These are phyloP conservation scores for Muscicapa striata DNA, from an alignment of 2,797 vertebrate species.

Conservation along the genomic window DNA sequence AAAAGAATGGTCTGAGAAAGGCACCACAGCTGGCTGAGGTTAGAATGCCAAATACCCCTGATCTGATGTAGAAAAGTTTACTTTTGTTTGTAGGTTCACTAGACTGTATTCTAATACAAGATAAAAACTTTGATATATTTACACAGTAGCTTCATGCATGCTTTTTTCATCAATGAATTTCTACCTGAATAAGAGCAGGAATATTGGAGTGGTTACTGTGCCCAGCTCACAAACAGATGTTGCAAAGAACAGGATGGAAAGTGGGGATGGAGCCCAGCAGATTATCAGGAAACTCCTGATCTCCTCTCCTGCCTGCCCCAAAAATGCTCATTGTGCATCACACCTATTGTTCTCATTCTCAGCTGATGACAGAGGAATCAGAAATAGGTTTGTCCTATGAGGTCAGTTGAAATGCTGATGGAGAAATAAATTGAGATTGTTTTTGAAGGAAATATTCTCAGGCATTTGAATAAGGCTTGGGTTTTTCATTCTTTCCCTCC, in stretches of 20 bases:
- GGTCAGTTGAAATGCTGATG: neutral
- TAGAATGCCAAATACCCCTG: neutral
- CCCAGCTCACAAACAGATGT: neutral
- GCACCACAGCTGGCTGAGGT: too few relatives aligned
- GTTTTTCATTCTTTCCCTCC: neutral
- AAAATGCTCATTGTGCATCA: neutral
- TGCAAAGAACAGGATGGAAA: neutral
- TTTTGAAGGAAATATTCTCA: neutral
- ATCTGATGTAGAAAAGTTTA: neutral
- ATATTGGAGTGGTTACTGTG: neutral
- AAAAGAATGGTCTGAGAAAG: neutral
- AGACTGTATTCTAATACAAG: neutral
- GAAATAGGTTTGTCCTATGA: neutral
- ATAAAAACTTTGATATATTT: neutral
- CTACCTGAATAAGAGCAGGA: neutral
- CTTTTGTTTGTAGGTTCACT: neutral
- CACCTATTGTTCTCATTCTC: neutral
- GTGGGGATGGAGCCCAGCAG: neutral
- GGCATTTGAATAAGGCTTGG: neutral
- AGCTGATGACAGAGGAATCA: neutral
- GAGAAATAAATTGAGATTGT: neutral
- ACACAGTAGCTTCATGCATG: neutral
- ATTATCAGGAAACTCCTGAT: neutral
- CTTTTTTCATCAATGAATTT: neutral
- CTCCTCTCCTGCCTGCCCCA: neutral